Conservation (phyloP, 1,140 invertebrate genomes). For the Orius laevigatus region DNA sequence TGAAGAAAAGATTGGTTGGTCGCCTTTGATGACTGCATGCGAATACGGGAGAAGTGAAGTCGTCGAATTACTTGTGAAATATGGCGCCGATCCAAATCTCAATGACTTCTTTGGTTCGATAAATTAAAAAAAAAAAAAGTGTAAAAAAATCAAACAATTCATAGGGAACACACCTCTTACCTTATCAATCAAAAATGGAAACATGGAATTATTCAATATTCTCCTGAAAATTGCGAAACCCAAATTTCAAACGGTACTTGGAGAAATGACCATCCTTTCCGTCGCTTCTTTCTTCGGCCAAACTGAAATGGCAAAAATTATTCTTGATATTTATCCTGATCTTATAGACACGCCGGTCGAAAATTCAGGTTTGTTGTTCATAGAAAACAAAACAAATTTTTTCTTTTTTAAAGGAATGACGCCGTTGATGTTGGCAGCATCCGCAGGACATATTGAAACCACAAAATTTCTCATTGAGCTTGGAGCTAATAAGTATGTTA, state of each 20-base stretch:
- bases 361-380: neutral
- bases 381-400: neutral
- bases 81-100: neutral
- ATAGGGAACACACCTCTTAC: neutral
- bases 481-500: neutral
- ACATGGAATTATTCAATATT: neutral
- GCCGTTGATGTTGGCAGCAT: neutral
- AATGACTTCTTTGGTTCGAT: constrained; percentile 6
- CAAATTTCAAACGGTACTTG: neutral
- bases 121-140: neutral
- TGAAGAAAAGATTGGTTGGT: neutral
- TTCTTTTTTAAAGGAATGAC: constrained; percentile 1
- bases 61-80: constrained; percentile 1
- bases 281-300: neutral
- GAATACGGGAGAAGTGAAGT: neutral
- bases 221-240: neutral
- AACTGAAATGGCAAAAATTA: neutral
- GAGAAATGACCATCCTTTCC: neutral
- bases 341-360: neutral
- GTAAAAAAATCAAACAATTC: neutral
- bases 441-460: neutral
- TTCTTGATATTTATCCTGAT: neutral
- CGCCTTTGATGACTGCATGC: neutral
- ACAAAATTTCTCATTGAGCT: neutral
- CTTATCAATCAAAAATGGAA: neutral